Conservation (phyloP, 2,113 vertebrate genomes). For the Epinephelus fuscoguttatus region DNA sequence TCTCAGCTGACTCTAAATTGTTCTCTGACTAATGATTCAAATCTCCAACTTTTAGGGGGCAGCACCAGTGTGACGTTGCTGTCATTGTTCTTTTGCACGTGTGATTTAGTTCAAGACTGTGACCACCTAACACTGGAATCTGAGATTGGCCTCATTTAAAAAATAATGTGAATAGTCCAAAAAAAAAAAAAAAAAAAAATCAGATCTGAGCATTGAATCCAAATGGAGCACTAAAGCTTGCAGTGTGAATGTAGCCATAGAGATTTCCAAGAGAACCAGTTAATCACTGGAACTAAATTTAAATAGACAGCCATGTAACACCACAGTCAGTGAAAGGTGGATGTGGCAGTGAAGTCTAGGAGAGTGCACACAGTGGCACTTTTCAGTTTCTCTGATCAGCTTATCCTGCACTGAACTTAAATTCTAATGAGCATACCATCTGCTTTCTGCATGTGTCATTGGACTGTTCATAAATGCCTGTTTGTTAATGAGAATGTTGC, state of each 20-base stretch:
- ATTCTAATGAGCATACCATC: slow-evolving; percentile 93
- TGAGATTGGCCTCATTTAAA: no score
- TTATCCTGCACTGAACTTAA: slow-evolving; percentile 96
- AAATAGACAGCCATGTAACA: slow-evolving; percentile 16
- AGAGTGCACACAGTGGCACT: slow-evolving; percentile 6
- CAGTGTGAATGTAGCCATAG: background rate
- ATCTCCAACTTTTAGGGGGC: no score
- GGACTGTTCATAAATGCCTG: slow-evolving; percentile 99
- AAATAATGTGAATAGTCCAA: no score
- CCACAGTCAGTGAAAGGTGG: slow-evolving; percentile 34
- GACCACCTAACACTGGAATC: no score
- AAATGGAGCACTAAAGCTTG: no score
- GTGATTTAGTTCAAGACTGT: no score
- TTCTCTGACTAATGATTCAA: no score
- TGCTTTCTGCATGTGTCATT: slow-evolving; percentile 99
- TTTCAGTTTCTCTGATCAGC: slow-evolving; percentile 66
- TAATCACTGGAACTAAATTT: slow-evolving; percentile 38
- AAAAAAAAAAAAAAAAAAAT: no score
- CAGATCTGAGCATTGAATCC: no score
- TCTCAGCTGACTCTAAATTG: no score
- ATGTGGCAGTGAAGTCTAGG: slow-evolving; percentile 26
- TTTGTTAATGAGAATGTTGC: slow-evolving; percentile 99
- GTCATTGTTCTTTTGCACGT: no score
- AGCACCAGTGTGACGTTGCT: no score
- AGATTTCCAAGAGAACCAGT: background rate